Conservation (phyloP, 2,888 invertebrate species). For the Tetheella fluctuosa region DNA sequence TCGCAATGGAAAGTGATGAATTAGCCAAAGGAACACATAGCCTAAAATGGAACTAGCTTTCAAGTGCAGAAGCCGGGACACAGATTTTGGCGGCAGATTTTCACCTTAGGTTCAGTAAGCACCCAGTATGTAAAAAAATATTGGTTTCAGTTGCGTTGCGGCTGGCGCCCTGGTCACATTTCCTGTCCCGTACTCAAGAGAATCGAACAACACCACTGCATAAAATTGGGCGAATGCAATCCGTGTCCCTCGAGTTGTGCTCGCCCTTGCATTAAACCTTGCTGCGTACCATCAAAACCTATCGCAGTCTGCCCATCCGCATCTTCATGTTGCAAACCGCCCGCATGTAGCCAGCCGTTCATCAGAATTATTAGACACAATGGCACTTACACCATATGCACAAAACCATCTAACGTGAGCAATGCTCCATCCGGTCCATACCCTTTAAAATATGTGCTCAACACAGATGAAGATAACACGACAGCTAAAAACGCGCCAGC, state of each 20-base stretch:
- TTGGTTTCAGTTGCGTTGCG: constrained; percentile 64
- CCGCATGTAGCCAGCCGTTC: constrained; percentile 52
- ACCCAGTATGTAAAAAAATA: background rate
- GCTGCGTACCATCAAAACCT: constrained; percentile 52
- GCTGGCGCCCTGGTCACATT: constrained; percentile 80
- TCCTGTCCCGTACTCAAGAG: constrained; percentile 69
- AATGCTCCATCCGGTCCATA: constrained; percentile 72
- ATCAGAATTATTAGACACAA: constrained; percentile 69
- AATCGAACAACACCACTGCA: constrained; percentile 70
- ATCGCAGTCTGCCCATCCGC: constrained; percentile 49
- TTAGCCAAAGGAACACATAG: no score
- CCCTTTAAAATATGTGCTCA: constrained; percentile 74
- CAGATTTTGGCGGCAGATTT: no score
- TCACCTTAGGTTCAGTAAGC: no score
- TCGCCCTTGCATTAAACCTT: constrained; percentile 51
- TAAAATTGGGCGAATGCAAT: constrained; percentile 54
- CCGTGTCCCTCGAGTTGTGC: constrained; percentile 49
- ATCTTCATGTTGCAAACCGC: constrained; percentile 50
- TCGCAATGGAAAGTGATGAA: no score
- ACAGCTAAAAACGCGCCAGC: constrained; percentile 14
- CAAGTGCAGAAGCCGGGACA: no score
- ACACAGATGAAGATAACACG: constrained; percentile 46
- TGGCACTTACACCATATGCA: constrained; percentile 72
- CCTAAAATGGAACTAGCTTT: no score
- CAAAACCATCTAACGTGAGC: constrained; percentile 68